phyloP scores from a whole-genome alignment of 2,888 invertebrate genomes.

The Teleiodes luculella region DNA sequence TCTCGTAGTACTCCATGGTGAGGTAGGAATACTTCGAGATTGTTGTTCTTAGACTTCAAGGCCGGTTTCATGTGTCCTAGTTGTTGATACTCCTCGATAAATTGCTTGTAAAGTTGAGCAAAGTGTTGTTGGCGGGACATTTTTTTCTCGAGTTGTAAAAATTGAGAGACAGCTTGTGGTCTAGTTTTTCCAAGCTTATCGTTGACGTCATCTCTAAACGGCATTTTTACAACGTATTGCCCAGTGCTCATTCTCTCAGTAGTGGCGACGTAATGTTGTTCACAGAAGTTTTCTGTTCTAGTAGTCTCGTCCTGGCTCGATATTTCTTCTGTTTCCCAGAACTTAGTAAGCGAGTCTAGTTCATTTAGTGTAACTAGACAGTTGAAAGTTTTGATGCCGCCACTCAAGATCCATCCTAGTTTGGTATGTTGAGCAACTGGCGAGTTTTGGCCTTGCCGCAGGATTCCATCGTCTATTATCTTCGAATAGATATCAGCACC shows the following conservation, averaged over 20 bases:
- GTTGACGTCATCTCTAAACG: not conserved
- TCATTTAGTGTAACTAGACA: constrained; percentile 11
- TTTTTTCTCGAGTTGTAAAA: not conserved
- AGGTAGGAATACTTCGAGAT: not conserved
- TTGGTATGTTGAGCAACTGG: constrained; percentile 14
- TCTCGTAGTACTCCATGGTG: constrained; percentile 17
- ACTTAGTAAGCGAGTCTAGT: not conserved
- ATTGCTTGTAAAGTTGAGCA: not conserved
- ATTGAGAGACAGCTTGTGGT: not conserved
- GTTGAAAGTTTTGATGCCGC: constrained; percentile 7
- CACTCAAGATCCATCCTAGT: constrained; percentile 18
- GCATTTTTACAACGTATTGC: not conserved
- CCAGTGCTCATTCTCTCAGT: not conserved
- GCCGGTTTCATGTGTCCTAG: not conserved
- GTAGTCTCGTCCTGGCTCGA: not conserved
- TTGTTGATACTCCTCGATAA: not conserved
- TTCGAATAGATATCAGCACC: constrained; percentile 8
- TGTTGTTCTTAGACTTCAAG: not conserved
- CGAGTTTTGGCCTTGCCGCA: not conserved
- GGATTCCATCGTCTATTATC: not conserved
- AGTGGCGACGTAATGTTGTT: not conserved
- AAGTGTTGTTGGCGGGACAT: not conserved
- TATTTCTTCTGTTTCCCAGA: constrained; percentile 10
- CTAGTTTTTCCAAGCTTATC: not conserved
- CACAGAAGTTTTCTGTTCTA: not conserved